A percentile compares a stretch with the other conserved stretches of the same genome.
Conservation (phyloP, 2,888 invertebrate genomes). For the Agrotis exclamationis region DNA sequence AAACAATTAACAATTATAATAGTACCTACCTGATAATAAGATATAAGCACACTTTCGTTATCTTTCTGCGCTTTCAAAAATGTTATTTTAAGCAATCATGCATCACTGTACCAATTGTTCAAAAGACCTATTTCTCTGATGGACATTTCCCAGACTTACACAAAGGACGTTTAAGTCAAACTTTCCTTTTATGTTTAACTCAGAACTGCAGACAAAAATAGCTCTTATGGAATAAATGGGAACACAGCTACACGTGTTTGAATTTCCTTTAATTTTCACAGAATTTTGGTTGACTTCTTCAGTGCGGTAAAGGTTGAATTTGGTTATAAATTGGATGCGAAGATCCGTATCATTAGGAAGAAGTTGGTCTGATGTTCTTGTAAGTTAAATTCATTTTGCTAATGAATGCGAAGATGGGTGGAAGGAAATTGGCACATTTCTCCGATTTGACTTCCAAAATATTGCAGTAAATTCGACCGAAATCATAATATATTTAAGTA, state of each 20-base stretch:
- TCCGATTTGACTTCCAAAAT: constrained; percentile 14
- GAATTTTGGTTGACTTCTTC: constrained; percentile 15
- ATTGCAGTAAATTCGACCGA: neutral
- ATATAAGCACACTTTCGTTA: no score
- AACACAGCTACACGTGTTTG: constrained; percentile 10
- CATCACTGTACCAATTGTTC: no score
- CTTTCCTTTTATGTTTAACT: constrained; percentile 20
- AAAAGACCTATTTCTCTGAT: no score
- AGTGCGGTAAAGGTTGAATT: constrained; percentile 8
- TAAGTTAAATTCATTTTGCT: constrained; percentile 42
- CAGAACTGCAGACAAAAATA: constrained; percentile 15
- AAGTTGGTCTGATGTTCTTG: constrained; percentile 40
- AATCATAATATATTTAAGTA: no score
- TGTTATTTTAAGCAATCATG: no score
- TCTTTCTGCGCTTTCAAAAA: no score
- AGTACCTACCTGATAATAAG: no score
- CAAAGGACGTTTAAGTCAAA: constrained; percentile 22
- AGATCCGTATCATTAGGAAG: constrained; percentile 35
- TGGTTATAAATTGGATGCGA: constrained; percentile 34
- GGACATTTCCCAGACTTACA: neutral
- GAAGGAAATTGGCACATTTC: constrained; percentile 17
- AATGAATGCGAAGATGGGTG: constrained; percentile 13
- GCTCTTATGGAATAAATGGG: constrained; percentile 10
- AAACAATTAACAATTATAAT: no score
- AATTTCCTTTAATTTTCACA: constrained; percentile 17